These are phyloP conservation scores for Orthochromis malagaraziensis DNA, from an alignment of 2,113 vertebrate genomes.

Conservation along the genomic window DNA sequence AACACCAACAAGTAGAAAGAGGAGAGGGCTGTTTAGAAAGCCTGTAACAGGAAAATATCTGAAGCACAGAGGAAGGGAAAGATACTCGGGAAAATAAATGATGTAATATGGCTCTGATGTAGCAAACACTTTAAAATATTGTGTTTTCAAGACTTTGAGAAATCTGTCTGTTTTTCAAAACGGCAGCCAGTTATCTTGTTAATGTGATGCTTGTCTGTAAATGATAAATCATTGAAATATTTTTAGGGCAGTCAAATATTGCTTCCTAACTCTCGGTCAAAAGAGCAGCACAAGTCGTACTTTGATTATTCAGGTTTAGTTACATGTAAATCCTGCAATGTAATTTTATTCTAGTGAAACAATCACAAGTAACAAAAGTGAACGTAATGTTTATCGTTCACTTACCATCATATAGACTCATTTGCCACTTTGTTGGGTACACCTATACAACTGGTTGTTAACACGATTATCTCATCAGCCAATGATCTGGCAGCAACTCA, in stretches of 20 bases:
- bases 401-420: neutral
- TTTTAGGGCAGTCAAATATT: neutral
- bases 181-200: neutral
- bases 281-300: fast-evolving
- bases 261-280: neutral
- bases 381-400: neutral
- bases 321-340: neutral
- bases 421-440: neutral
- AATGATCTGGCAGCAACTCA: neutral
- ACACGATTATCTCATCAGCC: neutral
- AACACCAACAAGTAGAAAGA: neutral
- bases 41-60: neutral
- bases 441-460: neutral
- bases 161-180: neutral
- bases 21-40: neutral
- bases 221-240: neutral
- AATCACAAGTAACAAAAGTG: neutral
- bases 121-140: neutral
- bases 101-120: neutral
- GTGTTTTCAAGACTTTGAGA: neutral
- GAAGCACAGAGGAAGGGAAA: neutral
- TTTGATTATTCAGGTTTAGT: neutral
- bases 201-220: neutral
- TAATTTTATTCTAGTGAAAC: neutral
- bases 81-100: neutral